A percentile compares a stretch with the other conserved stretches of the same genome.
phyloP scores from a whole-genome alignment of 2,888 invertebrate genomes.

The Eledone cirrhosa region DNA sequence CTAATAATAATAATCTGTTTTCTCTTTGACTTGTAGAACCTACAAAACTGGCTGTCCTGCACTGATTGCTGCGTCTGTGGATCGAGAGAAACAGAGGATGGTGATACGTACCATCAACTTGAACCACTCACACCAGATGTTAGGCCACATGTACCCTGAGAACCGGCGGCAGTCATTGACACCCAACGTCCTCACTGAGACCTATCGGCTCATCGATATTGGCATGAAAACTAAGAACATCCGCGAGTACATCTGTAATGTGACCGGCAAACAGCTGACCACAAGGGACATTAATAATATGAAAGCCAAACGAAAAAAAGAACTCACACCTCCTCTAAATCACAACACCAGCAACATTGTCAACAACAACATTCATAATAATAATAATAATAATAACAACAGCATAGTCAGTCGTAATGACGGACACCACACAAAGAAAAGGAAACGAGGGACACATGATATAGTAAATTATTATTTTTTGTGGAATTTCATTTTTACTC shows the following conservation, averaged over 20 bases:
- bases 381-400: too few relatives aligned
- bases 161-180: conserved; percentile 11
- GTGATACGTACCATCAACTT: conserved; percentile 9
- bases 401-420: too few relatives aligned
- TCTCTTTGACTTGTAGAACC: neutral
- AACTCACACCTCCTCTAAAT: neutral
- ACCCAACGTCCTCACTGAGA: neutral
- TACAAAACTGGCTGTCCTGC: conserved; percentile 21
- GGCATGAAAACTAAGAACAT: conserved; percentile 13
- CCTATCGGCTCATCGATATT: conserved; percentile 10
- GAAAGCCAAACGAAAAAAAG: conserved; percentile 17
- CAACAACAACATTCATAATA: too few relatives aligned
- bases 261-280: neutral
- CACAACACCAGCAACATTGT: too few relatives aligned
- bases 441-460: too few relatives aligned
- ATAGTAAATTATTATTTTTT: too few relatives aligned
- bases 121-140: conserved; percentile 10
- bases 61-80: conserved; percentile 14
- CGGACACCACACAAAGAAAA: too few relatives aligned
- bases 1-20: too few relatives aligned
- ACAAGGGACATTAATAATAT: conserved; percentile 17
- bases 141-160: conserved; percentile 23
- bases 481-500: too few relatives aligned
- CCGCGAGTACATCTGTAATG: conserved; percentile 13
- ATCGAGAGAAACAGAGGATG: conserved; percentile 14